A percentile compares a stretch with the other conserved stretches of the same genome.
phyloP scores from a whole-genome alignment of 1,140 invertebrate species.

The Tetramorium simillimum region DNA sequence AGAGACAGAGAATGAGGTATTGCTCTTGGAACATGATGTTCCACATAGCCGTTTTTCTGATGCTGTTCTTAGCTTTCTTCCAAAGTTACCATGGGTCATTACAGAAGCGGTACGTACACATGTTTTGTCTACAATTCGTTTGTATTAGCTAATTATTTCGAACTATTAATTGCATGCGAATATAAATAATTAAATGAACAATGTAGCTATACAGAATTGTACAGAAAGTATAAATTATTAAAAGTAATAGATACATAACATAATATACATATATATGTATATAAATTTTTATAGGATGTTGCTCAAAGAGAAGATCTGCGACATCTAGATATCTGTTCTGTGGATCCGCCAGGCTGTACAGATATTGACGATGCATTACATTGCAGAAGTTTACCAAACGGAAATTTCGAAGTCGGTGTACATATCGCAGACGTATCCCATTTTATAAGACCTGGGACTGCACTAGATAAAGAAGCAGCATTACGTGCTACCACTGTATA shows the following conservation, averaged over 20 bases:
- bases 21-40: conserved; percentile 98
- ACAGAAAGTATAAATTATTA: neutral
- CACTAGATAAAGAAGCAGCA: conserved; percentile 95
- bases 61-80: conserved; percentile 96
- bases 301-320: conserved; percentile 93
- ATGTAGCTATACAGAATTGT: neutral
- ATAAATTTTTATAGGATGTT: conserved; percentile 88
- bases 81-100: conserved; percentile 95
- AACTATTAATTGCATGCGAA: neutral
- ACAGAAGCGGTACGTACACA: conserved; percentile 89
- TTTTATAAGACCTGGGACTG: conserved; percentile 95
- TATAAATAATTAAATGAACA: conserved; percentile 25
- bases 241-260: no score
- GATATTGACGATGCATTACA: conserved; percentile 99
- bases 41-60: conserved; percentile 98
- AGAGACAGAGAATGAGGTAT: conserved; percentile 97
- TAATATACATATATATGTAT: neutral
- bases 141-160: neutral
- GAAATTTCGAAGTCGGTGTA: conserved; percentile 95
- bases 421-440: conserved; percentile 98
- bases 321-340: conserved; percentile 95
- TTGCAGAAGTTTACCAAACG: conserved; percentile 91
- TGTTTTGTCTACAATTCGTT: neutral
- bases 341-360: conserved; percentile 99
- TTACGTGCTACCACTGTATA: conserved; percentile 95